Evolutionary conservation across 2,113 vertebrate genomes (phyloP).

Genomic region (Thunnus thynnus): DNA sequence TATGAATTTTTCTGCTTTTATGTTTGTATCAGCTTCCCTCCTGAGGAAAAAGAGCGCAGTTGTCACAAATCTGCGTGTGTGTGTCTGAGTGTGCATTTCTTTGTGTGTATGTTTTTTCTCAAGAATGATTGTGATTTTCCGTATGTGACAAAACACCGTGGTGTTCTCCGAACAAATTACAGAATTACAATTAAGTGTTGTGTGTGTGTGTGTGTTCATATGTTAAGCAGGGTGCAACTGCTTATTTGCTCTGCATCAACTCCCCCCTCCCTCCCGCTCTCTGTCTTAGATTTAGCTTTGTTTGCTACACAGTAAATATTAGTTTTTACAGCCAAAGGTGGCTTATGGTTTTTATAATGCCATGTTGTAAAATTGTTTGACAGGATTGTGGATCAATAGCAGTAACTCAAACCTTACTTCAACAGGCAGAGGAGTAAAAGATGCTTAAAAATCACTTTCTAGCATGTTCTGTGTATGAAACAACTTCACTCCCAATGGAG

Average conservation of each 20-base stretch:
- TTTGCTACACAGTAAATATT: background rate
- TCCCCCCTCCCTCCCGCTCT: background rate
- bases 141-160: conserved; percentile 55
- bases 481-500: background rate
- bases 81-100: background rate
- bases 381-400: conserved; percentile 22
- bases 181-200: conserved; percentile 55
- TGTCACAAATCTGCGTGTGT: conserved; percentile 22
- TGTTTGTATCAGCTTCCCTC: conserved; percentile 66
- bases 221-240: background rate
- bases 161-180: conserved; percentile 31
- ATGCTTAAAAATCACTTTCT: background rate
- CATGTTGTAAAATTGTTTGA: background rate
- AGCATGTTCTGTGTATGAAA: background rate
- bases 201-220: background rate
- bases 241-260: background rate
- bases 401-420: background rate
- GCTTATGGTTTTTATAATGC: background rate
- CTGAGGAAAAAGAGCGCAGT: conserved; percentile 33
- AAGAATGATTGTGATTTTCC: conserved; percentile 18
- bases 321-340: conserved; percentile 10
- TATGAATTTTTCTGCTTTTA: conserved; percentile 71
- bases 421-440: background rate
- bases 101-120: background rate
- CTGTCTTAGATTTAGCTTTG: background rate